Evolutionary conservation across 1,140 invertebrate genomes (phyloP), one percentile per base, ranked within the genome.

Genomic region (Drosophila paulistorum): DNA sequence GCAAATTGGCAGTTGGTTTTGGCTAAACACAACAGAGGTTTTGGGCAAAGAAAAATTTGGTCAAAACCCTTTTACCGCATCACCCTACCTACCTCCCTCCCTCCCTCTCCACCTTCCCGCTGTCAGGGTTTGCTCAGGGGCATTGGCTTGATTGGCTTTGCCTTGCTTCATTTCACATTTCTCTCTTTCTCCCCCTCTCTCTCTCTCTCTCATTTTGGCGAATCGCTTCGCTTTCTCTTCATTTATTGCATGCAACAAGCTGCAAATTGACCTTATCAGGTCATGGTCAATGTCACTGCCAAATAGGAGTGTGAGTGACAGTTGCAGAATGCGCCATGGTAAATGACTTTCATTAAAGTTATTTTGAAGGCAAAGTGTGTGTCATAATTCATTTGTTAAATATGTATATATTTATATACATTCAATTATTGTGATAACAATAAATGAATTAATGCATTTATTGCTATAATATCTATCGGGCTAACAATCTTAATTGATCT

Each of bases 221-320:
- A 33, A 59, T 17, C 54, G 37, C 20, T 66, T 58, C 51, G 20
- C 11, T 54, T 60, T 35, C 30, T 51, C 17, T 10, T 55, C 45
- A 23, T 65, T 39, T 30, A 54, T 23, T 61, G 81, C 72, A 79
- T 82, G 70, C 81, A 84, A 84, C 81, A 82, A 82, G 79, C 73
- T 73, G 72, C 79, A 79, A 61, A 39, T 69, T 78, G 80, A 83
- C 79, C 80, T 78, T 74, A 67, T 41, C 65, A 39, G 51, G 66
- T 71, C 78, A 78, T 42, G 79, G 80, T 68, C 80, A 83, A 83
- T 75, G 79, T 78, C 79, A 81, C 10, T 51, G 45, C 7, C 7
- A 17, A 51, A 9, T 51, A 2, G 45, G 17, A 51, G 14, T 17
- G 14, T 2, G 14, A 48, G 14, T 39, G 37, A 13, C 37, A 11